Evolutionary conservation across 2,888 invertebrate genomes (phyloP).

Genomic region (Hemicrepidius hirtus): DNA sequence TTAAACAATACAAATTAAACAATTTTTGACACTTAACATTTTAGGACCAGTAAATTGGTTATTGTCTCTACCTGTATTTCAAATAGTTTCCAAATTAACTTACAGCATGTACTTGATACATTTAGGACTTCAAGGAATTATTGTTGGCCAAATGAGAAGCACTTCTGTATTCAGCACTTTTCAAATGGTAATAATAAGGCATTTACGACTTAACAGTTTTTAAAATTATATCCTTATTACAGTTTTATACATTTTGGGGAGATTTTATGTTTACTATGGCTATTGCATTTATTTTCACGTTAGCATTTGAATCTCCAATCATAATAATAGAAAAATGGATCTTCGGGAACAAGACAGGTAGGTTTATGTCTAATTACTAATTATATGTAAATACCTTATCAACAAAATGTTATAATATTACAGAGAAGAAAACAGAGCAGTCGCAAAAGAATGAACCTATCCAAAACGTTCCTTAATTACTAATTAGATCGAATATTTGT

Average conservation of each 20-base stretch:
- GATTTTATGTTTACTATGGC: background rate
- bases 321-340: conserved; percentile 1
- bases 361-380: background rate
- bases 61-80: conserved; percentile 23
- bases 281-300: background rate
- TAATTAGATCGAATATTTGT: no score
- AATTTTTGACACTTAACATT: no score
- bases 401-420: no score
- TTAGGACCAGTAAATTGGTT: conserved; percentile 23
- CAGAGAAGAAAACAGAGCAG: no score
- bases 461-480: no score
- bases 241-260: conserved; percentile 9
- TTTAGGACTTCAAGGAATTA: background rate
- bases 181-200: background rate
- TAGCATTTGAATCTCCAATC: conserved; percentile 23
- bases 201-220: background rate
- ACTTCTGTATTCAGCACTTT: background rate
- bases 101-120: conserved; percentile 9
- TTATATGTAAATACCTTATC: no score
- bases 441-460: no score
- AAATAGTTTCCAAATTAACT: conserved; percentile 26
- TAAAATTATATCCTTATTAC: background rate
- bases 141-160: background rate
- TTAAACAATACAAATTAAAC: no score
- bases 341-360: background rate